Percentiles rank a stretch among this genome's conserved stretches.
phyloP scores from a whole-genome alignment of 2,113 vertebrate genomes.

The Pachyramphus minor region DNA sequence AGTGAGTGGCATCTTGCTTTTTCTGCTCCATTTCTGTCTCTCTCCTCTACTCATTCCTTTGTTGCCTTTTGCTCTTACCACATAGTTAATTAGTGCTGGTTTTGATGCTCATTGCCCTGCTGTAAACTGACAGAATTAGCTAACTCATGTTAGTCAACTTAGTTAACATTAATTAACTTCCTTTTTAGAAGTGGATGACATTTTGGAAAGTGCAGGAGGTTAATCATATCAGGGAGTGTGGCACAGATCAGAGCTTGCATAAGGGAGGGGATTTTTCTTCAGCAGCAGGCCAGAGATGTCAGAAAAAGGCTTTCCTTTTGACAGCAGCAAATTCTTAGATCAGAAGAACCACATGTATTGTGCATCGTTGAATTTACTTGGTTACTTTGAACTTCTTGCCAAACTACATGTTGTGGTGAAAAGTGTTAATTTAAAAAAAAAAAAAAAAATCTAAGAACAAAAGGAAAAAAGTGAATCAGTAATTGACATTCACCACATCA shows the following conservation, averaged over 20 bases:
- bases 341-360: not conserved
- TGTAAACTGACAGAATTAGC: not conserved
- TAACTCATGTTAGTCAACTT: not conserved
- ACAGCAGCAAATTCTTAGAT: not conserved
- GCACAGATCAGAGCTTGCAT: not conserved
- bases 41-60: fast-evolving
- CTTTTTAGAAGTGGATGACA: not conserved
- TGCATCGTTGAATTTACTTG: not conserved
- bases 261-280: not conserved
- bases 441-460: not conserved
- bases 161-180: not conserved
- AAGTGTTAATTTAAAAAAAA: conserved; percentile 8
- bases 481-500: not conserved
- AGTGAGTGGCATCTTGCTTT: not conserved
- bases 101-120: not conserved
- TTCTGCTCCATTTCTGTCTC: not conserved
- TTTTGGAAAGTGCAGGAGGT: not conserved
- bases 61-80: not conserved
- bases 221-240: not conserved
- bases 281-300: not conserved
- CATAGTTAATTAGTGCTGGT: not conserved
- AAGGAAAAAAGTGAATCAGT: not conserved
- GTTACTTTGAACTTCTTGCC: conserved; percentile 36
- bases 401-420: not conserved
- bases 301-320: not conserved